A percentile compares a stretch with the other conserved stretches of the same genome.
Evolutionary conservation across 2,888 invertebrate species (phyloP).

Genomic region (Archaeoteleia sp.): DNA sequence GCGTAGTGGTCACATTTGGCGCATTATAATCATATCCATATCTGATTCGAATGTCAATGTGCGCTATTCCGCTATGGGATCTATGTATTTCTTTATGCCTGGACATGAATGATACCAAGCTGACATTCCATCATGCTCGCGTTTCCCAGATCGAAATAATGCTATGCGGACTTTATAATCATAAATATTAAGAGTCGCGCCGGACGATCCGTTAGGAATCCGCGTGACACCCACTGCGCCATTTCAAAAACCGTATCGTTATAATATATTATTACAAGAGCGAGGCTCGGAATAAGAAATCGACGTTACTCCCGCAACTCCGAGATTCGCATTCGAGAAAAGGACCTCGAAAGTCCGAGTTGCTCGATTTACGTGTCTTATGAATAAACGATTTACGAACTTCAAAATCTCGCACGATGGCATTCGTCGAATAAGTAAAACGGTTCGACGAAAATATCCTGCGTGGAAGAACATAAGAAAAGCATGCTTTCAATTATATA

Average conservation of each 20-base stretch:
- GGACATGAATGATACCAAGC: constrained; percentile 42
- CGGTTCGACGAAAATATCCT: background rate
- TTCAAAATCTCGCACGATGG: constrained; percentile 7
- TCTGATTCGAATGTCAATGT: constrained; percentile 68
- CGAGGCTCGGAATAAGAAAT: constrained; percentile 64
- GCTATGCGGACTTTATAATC: constrained; percentile 73
- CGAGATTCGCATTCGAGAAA: constrained; percentile 33
- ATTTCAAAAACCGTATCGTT: constrained; percentile 64
- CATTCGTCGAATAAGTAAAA: constrained; percentile 7
- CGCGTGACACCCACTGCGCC: constrained; percentile 60
- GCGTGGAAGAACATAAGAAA: background rate
- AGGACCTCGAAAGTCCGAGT: constrained; percentile 22
- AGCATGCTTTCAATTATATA: background rate
- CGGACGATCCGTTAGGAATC: constrained; percentile 67
- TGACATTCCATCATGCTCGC: constrained; percentile 73
- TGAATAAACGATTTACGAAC: constrained; percentile 40
- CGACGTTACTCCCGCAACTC: constrained; percentile 21
- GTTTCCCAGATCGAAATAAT: constrained; percentile 74
- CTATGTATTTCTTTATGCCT: constrained; percentile 45
- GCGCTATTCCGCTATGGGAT: constrained; percentile 32
- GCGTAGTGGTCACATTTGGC: constrained; percentile 56
- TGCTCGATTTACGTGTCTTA: constrained; percentile 43
- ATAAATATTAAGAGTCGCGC: constrained; percentile 67
- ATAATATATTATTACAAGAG: constrained; percentile 69
- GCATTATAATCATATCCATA: constrained; percentile 67